Evolutionary conservation across 2,113 vertebrate species (phyloP).

Genomic region (Neolamprologus caudopunctatus): DNA sequence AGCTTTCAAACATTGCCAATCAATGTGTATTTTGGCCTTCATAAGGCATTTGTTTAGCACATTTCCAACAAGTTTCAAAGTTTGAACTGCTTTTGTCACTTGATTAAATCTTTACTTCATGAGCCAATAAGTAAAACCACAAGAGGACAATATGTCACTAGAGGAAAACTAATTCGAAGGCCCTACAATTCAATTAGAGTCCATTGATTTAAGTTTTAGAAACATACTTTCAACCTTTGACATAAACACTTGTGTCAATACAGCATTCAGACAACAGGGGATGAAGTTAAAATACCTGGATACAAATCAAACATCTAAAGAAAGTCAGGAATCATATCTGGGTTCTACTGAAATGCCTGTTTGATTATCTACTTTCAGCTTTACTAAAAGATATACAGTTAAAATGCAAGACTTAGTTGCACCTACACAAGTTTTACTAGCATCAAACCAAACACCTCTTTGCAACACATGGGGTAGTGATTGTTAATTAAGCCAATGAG

Average conservation of each 20-base stretch:
- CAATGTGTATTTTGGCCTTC: accelerated
- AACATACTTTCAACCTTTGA: accelerated
- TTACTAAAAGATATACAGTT: accelerated
- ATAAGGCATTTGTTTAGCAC: neutral
- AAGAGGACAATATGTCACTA: neutral
- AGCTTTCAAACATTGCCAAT: accelerated
- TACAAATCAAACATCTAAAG: accelerated
- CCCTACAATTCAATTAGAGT: accelerated
- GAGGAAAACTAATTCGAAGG: accelerated
- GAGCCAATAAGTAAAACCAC: accelerated
- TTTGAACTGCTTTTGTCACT: accelerated
- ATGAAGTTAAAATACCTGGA: too few relatives aligned
- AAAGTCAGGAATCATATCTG: accelerated
- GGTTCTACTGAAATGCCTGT: accelerated
- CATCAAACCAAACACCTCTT: neutral
- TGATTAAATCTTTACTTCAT: accelerated
- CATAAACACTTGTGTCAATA: neutral
- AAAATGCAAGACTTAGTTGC: neutral
- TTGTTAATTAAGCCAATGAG: accelerated
- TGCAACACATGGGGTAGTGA: accelerated
- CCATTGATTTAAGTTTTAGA: accelerated
- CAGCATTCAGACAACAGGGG: accelerated
- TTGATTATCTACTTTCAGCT: neutral
- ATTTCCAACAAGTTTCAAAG: neutral
- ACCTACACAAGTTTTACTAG: accelerated